These are phyloP conservation scores for Invenusta paracnida DNA, from an alignment of 2,888 invertebrate genomes.

Conservation along the genomic window DNA sequence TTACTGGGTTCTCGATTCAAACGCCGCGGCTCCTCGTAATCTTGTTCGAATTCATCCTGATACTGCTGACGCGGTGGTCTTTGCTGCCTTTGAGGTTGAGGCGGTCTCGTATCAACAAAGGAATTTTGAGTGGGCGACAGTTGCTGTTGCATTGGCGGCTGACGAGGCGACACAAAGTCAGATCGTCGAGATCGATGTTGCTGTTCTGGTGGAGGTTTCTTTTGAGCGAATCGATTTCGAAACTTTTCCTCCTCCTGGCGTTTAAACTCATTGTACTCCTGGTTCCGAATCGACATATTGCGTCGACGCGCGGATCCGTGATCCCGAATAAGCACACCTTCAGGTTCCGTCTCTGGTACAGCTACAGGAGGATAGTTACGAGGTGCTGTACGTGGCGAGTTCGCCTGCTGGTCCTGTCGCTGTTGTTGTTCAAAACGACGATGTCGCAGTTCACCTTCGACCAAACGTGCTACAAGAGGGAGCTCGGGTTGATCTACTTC, in stretches of 20 bases:
- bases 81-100: background rate
- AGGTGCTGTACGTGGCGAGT: background rate
- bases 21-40: background rate
- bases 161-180: background rate
- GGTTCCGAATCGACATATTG: background rate
- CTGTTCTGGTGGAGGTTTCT: background rate
- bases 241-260: conserved; percentile 35
- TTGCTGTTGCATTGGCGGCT: background rate
- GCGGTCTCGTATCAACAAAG: background rate
- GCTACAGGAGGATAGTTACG: background rate
- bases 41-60: background rate
- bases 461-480: background rate
- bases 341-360: background rate
- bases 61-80: background rate
- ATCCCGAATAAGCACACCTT: background rate
- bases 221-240: conserved; percentile 32
- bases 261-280: conserved; percentile 39
- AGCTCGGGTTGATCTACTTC: too few species aligned
- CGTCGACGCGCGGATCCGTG: background rate
- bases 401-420: background rate
- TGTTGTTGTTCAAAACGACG: background rate
- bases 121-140: background rate
- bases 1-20: background rate
- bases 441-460: background rate
- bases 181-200: background rate